These are phyloP conservation scores for Parnassius mnemosyne DNA, from an alignment of 2,888 invertebrate species.

Conservation along the genomic window DNA sequence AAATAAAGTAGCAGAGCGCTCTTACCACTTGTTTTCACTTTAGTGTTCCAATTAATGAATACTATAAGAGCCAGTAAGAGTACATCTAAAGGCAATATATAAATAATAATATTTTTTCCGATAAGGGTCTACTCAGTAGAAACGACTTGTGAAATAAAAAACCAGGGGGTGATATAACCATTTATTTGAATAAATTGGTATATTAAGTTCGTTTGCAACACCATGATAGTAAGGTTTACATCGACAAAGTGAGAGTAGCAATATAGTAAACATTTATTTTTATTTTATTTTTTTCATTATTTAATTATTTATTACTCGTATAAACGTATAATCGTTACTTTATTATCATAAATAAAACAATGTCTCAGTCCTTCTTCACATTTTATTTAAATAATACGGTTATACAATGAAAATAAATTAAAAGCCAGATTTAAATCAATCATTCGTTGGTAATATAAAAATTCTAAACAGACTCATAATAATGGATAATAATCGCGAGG, in stretches of 20 bases:
- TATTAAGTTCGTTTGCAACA: conserved; percentile 78
- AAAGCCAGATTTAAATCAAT: conserved; percentile 77
- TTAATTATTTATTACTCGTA: conserved; percentile 49
- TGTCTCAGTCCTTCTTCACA: conserved; percentile 73
- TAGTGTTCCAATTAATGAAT: no score
- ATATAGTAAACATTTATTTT: conserved; percentile 59
- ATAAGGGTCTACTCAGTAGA: no score
- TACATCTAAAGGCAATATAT: no score
- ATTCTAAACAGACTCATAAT: conserved; percentile 78
- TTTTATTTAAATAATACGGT: conserved; percentile 78
- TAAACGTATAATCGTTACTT: conserved; percentile 52
- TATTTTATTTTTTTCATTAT: conserved; percentile 32
- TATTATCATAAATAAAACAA: conserved; percentile 75
- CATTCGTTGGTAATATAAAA: conserved; percentile 80
- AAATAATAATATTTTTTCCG: no score
- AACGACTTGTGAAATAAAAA: conserved; percentile 36
- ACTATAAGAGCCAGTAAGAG: no score
- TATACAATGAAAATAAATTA: conserved; percentile 79
- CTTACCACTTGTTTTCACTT: no score
- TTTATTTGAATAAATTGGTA: conserved; percentile 78
- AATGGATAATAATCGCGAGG: conserved; percentile 57
- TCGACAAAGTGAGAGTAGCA: conserved; percentile 65
- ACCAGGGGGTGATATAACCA: conserved; percentile 71
- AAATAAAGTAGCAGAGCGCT: no score
- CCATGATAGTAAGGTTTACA: conserved; percentile 74